Conservation (phyloP, 2,797 vertebrate genomes). For the Margarornis squamiger region DNA sequence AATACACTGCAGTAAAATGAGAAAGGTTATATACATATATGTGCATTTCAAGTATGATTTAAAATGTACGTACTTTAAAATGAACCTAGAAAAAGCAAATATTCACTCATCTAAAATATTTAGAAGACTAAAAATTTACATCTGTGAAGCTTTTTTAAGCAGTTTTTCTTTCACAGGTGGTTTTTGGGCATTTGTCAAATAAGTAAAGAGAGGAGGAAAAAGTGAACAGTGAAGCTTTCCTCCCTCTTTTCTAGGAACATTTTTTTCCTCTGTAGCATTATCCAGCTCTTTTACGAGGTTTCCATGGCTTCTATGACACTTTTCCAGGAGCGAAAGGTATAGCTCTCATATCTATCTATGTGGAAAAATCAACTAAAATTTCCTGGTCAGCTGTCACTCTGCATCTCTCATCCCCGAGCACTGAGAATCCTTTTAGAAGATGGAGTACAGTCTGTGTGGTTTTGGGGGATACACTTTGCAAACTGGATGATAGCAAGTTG, state of each 20-base stretch:
- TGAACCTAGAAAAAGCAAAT: not conserved
- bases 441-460: not conserved
- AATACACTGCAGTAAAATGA: not conserved
- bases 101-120: not conserved
- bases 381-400: not conserved
- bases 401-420: not conserved
- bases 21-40: not conserved
- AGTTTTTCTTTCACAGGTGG: not conserved
- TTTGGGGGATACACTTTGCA: not conserved
- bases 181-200: not conserved
- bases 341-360: not conserved
- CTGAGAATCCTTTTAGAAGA: not conserved
- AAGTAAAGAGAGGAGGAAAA: not conserved
- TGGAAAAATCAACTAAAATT: not conserved
- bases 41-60: not conserved
- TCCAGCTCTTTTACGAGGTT: fast-evolving
- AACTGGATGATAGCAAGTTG: not conserved
- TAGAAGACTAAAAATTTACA: not conserved
- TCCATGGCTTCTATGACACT: not conserved
- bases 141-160: not conserved
- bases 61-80: not conserved
- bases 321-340: not conserved
- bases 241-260: not conserved
- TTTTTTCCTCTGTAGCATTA: not conserved
- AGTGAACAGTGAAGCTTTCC: not conserved